Conservation (phyloP, 2,888 invertebrate species). For the Apamea epomidion region DNA sequence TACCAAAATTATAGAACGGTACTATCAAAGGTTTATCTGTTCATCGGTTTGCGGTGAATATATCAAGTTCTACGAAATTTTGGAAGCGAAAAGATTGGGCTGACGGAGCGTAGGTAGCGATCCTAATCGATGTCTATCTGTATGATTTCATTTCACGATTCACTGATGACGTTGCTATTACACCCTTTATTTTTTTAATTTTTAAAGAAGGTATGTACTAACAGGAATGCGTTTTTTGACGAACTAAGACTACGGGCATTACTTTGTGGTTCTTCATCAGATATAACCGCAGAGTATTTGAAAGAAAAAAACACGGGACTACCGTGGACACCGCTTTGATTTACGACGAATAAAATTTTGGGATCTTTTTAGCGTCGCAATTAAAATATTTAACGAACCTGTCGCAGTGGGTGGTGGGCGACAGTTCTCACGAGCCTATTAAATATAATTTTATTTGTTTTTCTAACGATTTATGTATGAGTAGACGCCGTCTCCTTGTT, state of each 20-base stretch:
- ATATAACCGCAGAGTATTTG: conserved; percentile 57
- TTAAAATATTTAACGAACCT: conserved; percentile 89
- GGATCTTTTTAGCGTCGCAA: conserved; percentile 88
- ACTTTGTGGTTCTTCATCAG: conserved; percentile 64
- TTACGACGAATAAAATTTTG: conserved; percentile 87
- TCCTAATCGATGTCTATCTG: conserved; percentile 84
- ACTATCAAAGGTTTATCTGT: conserved; percentile 78
- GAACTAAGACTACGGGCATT: conserved; percentile 45
- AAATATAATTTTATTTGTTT: conserved; percentile 89
- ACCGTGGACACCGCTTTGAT: conserved; percentile 87
- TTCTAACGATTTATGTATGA: conserved; percentile 80
- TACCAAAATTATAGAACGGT: conserved; percentile 56
- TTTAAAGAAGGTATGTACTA: not conserved
- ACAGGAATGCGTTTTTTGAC: conserved; percentile 43
- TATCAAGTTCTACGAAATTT: conserved; percentile 83
- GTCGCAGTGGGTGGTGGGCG: conserved; percentile 89
- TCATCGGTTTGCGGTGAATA: conserved; percentile 84
- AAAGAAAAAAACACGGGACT: conserved; percentile 72
- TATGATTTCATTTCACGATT: conserved; percentile 80
- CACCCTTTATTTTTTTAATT: conserved; percentile 30
- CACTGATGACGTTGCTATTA: conserved; percentile 73
- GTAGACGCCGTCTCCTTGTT: conserved; percentile 73
- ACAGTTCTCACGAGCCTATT: conserved; percentile 90
- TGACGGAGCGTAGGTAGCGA: conserved; percentile 86
- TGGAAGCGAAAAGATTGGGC: conserved; percentile 80